A percentile compares a stretch with the other conserved stretches of the same genome.
Conservation (phyloP, 1,140 invertebrate species). For the Neodiprion fabricii region DNA sequence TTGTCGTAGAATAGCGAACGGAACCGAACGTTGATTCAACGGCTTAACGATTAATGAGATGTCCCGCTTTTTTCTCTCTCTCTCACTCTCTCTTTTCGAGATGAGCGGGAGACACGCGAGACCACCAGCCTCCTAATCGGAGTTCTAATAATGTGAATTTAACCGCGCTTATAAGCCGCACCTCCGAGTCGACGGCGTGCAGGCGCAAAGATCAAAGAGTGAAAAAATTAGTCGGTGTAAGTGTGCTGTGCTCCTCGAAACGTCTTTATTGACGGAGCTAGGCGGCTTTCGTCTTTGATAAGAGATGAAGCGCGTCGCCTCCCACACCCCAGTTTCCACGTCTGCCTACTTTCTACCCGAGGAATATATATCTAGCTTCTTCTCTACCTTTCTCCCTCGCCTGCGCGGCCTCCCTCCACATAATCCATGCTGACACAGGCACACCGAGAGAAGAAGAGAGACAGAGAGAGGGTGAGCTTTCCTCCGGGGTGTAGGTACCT, state of each 20-base stretch:
- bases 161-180: too few relatives aligned
- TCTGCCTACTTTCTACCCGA: background rate
- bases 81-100: too few relatives aligned
- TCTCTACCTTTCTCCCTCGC: background rate
- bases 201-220: conserved; percentile 5
- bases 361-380: background rate
- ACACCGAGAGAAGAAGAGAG: background rate
- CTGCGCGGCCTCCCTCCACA: background rate
- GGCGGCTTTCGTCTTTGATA: conserved; percentile 2
- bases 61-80: too few relatives aligned
- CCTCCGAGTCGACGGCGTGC: too few relatives aligned
- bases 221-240: conserved; percentile 17
- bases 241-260: conserved; percentile 11
- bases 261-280: background rate
- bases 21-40: too few relatives aligned
- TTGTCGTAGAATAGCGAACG: too few relatives aligned
- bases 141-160: too few relatives aligned
- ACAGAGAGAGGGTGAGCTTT: background rate
- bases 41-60: too few relatives aligned
- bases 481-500: background rate
- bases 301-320: background rate
- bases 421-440: background rate
- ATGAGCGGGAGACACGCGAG: too few relatives aligned
- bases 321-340: background rate
- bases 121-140: too few relatives aligned